Evolutionary conservation across 2,888 invertebrate genomes (phyloP).

Genomic region (Heteropelma amictum): DNA sequence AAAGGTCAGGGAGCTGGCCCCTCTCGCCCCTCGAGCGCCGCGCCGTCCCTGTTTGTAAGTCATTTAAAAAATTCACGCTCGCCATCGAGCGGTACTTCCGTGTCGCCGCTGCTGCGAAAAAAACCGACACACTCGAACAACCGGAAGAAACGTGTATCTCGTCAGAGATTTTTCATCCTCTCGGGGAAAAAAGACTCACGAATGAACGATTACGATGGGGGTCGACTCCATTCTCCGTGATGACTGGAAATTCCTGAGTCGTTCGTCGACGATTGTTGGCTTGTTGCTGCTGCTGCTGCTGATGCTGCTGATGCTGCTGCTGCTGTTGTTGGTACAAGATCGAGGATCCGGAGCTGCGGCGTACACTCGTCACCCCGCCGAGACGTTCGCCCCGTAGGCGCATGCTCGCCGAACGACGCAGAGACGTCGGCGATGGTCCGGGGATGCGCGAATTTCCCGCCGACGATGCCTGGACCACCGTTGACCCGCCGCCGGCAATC

Average conservation of each 20-base stretch:
- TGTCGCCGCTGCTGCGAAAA: slow-evolving; percentile 10
- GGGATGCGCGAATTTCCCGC: slow-evolving; percentile 78
- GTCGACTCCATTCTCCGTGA: slow-evolving; percentile 81
- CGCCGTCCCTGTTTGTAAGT: too few relatives aligned
- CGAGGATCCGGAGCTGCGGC: slow-evolving; percentile 64
- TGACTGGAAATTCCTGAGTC: slow-evolving; percentile 81
- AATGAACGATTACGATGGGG: slow-evolving; percentile 73
- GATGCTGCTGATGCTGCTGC: slow-evolving; percentile 60
- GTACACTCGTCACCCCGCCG: slow-evolving; percentile 58
- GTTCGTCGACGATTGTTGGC: slow-evolving; percentile 69
- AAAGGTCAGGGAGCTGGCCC: slow-evolving; percentile 66
- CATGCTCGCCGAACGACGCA: slow-evolving; percentile 84
- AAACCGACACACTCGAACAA: slow-evolving; percentile 35
- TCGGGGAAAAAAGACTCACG: slow-evolving; percentile 63
- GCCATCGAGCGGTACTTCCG: too few relatives aligned
- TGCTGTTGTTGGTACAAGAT: slow-evolving; percentile 58
- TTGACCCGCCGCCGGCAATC: slow-evolving; percentile 13
- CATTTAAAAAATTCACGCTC: too few relatives aligned
- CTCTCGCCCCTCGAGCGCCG: slow-evolving; percentile 6
- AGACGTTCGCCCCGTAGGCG: slow-evolving; percentile 83
- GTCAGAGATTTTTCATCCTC: neutral
- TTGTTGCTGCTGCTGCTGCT: slow-evolving; percentile 56
- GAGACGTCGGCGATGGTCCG: slow-evolving; percentile 76
- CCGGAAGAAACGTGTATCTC: slow-evolving; percentile 46
- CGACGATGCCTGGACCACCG: slow-evolving; percentile 27